Conservation (phyloP, 2,888 invertebrate species). For the Drosophila phalerata region DNA sequence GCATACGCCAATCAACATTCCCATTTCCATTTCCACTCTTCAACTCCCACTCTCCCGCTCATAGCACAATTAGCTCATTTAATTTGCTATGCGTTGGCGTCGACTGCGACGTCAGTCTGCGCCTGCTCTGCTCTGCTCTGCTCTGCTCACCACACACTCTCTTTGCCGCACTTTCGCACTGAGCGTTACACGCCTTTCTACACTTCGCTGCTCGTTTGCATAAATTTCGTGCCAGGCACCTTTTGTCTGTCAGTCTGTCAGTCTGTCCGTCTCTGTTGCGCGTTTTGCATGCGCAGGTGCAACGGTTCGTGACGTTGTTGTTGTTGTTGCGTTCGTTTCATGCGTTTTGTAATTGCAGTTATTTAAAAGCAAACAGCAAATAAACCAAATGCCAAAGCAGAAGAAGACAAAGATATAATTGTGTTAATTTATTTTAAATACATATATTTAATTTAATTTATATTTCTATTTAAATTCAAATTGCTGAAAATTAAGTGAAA, state of each 20-base stretch:
- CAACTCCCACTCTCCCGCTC: slow-evolving; percentile 14
- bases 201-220: slow-evolving; percentile 83
- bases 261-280: slow-evolving; percentile 28
- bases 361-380: slow-evolving; percentile 61
- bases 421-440: slow-evolving; percentile 70
- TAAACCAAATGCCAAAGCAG: slow-evolving; percentile 22
- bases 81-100: slow-evolving; percentile 53
- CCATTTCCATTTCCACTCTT: not conserved
- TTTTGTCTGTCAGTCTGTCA: slow-evolving; percentile 1
- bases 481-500: slow-evolving; percentile 71
- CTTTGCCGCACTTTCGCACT: not conserved
- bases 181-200: slow-evolving; percentile 74
- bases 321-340: slow-evolving; percentile 42
- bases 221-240: slow-evolving; percentile 79
- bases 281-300: slow-evolving; percentile 75
- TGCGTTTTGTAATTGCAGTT: slow-evolving; percentile 78
- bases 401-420: slow-evolving; percentile 50
- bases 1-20: slow-evolving; percentile 52
- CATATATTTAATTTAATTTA: slow-evolving; percentile 52
- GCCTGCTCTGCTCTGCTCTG: too few species aligned
- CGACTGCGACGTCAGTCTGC: slow-evolving; percentile 11
- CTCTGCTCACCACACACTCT: slow-evolving; percentile 7
- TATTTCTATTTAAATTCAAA: slow-evolving; percentile 61
- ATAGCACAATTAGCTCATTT: slow-evolving; percentile 71
- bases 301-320: slow-evolving; percentile 68